Conservation (phyloP, 1,140 invertebrate genomes). For the Lamellibrachia luymesi region DNA sequence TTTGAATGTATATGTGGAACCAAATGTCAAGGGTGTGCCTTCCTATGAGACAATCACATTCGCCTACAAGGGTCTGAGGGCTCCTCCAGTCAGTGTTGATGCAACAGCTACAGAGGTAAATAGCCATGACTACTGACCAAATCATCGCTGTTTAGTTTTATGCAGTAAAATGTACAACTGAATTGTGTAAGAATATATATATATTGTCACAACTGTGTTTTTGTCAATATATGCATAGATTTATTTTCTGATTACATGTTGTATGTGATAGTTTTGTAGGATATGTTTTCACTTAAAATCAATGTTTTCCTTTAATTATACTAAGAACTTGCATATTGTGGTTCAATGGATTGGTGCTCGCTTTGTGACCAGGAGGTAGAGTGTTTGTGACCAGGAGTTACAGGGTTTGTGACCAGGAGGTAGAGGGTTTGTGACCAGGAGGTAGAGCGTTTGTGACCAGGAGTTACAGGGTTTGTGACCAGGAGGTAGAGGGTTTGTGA, state of each 20-base stretch:
- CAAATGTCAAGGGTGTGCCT: neutral
- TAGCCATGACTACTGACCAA: neutral
- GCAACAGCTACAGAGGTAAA: neutral
- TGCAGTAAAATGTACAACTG: neutral
- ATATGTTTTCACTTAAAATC: neutral
- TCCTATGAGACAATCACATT: neutral
- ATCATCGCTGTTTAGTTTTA: too few species aligned
- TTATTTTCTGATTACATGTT: neutral
- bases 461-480: too few species aligned
- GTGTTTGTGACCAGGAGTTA: too few species aligned
- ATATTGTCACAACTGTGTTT: neutral
- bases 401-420: too few species aligned
- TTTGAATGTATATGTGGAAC: neutral
- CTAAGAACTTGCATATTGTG: too few species aligned
- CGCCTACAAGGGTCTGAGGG: neutral
- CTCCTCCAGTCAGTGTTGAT: neutral
- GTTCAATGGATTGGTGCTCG: too few species aligned
- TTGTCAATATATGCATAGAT: neutral
- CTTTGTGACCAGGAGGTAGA: too few species aligned
- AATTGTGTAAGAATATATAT: neutral
- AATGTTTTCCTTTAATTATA: neutral
- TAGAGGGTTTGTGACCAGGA: too few species aligned
- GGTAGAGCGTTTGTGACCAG: too few species aligned
- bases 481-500: too few species aligned
- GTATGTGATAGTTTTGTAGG: neutral